Percentiles rank a stretch among this genome's conserved stretches.
Evolutionary conservation across 1,140 invertebrate genomes (phyloP).

Genomic region (Amyelois transitella): DNA sequence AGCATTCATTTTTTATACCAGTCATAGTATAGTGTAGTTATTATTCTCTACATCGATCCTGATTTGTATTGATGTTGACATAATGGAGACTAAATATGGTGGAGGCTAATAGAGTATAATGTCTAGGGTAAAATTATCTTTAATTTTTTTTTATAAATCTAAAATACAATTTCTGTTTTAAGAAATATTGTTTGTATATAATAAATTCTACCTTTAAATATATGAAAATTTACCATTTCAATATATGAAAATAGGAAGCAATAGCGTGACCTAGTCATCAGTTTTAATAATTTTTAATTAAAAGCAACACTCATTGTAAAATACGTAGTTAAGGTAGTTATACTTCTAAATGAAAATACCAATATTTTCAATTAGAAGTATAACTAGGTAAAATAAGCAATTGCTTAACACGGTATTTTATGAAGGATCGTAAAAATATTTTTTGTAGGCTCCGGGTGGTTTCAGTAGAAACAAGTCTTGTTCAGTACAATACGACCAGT

Average conservation of each 20-base stretch:
- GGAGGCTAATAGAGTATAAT: background rate
- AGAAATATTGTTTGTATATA: background rate
- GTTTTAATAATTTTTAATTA: too few relatives aligned
- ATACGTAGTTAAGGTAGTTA: too few relatives aligned
- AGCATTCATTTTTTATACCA: background rate
- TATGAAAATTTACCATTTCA: too few relatives aligned
- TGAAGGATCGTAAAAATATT: constrained; percentile 20
- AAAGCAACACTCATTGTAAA: too few relatives aligned
- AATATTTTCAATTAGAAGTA: too few relatives aligned
- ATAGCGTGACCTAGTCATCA: too few relatives aligned
- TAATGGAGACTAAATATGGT: background rate
- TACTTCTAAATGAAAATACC: too few relatives aligned
- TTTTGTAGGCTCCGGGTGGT: constrained; percentile 17
- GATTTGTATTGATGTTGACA: background rate
- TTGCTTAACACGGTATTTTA: constrained; percentile 8
- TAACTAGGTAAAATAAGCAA: too few relatives aligned
- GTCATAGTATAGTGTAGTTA: background rate
- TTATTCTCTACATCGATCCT: background rate
- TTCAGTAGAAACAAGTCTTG: constrained; percentile 31
- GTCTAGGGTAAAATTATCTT: background rate
- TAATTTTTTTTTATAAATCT: background rate
- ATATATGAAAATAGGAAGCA: too few relatives aligned
- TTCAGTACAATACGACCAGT: constrained; percentile 25
- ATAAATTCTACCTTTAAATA: too few relatives aligned
- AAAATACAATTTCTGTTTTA: too few relatives aligned